Evolutionary conservation across 2,888 invertebrate genomes (phyloP).

Genomic region (Lithophane socia): DNA sequence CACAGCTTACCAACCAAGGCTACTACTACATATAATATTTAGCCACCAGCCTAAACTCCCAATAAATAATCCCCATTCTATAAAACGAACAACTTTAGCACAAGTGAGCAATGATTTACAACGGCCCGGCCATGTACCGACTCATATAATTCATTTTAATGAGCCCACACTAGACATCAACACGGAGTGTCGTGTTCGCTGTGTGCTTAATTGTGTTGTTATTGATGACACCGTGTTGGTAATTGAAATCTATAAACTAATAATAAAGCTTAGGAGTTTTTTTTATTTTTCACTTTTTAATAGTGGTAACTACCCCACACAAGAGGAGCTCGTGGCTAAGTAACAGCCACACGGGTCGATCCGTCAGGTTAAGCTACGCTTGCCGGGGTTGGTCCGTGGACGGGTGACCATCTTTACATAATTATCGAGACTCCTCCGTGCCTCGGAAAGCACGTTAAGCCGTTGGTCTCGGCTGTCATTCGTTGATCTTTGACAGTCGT

Average conservation of each 20-base stretch:
- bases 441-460: too few relatives aligned
- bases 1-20: background rate
- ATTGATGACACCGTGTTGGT: conserved; percentile 51
- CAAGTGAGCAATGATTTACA: conserved; percentile 59
- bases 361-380: too few relatives aligned
- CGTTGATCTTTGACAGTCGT: too few relatives aligned
- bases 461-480: too few relatives aligned
- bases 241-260: conserved; percentile 22
- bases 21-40: background rate
- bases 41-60: conserved; percentile 8
- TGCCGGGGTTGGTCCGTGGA: too few relatives aligned
- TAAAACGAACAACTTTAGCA: conserved; percentile 50
- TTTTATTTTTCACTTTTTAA: too few relatives aligned
- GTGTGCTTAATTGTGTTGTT: conserved; percentile 52
- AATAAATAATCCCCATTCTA: conserved; percentile 36
- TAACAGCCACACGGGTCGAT: too few relatives aligned
- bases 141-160: conserved; percentile 68
- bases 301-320: too few relatives aligned
- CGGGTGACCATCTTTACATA: too few relatives aligned
- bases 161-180: conserved; percentile 61
- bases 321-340: too few relatives aligned
- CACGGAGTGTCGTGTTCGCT: conserved; percentile 55
- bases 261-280: too few relatives aligned
- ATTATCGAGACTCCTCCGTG: too few relatives aligned
- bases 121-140: conserved; percentile 48